Evolutionary conservation across 2,113 vertebrate genomes (phyloP).

Genomic region (Rattus norvegicus): DNA sequence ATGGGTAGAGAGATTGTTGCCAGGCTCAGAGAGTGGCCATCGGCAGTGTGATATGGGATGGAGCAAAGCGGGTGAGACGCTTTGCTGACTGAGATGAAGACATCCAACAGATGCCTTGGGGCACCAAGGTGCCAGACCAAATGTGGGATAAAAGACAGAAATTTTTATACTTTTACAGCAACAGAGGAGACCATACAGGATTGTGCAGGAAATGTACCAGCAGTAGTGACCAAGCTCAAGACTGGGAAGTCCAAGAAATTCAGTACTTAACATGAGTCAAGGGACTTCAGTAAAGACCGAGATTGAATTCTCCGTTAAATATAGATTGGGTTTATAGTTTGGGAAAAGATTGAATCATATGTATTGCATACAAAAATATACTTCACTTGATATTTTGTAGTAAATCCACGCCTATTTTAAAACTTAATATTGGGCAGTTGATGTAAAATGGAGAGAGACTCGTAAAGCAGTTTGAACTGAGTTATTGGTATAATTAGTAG

Average conservation of each 20-base stretch:
- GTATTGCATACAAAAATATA: slow-evolving; percentile 14
- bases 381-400: not conserved
- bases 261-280: not conserved
- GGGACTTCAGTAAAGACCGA: not conserved
- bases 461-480: not conserved
- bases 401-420: not conserved
- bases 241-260: not conserved
- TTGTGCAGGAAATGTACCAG: not conserved
- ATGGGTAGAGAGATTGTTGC: too few species aligned
- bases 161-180: too few species aligned
- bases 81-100: too few species aligned
- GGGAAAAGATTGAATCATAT: slow-evolving; percentile 3
- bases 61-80: too few species aligned
- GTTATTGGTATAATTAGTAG: not conserved
- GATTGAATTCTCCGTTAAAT: slow-evolving; percentile 40
- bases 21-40: too few species aligned
- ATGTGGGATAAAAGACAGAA: too few species aligned
- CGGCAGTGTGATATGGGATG: too few species aligned
- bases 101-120: too few species aligned
- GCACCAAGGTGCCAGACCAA: too few species aligned
- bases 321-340: not conserved
- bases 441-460: not conserved
- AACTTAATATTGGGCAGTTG: not conserved
- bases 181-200: not conserved
- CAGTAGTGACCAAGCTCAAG: not conserved